Evolutionary conservation across 2,888 invertebrate genomes (phyloP), one percentile per base, ranked within the genome.

Genomic region (Heliconius charithonia): DNA sequence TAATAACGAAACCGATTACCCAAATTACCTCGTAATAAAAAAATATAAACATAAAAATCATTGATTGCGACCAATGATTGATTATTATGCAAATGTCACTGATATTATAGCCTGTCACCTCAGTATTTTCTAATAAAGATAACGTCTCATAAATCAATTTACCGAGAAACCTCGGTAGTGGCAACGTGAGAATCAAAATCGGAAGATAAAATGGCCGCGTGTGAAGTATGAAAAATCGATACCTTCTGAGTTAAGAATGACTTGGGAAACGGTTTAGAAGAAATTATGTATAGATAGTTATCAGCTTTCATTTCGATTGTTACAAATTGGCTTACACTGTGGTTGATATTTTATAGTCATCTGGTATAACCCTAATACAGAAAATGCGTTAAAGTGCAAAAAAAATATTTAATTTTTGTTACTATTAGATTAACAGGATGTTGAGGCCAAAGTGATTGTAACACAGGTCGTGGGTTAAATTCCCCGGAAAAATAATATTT

Each of bases 221-320:
- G 91, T 88, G 89, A 92, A 91, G 87, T 87, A 83, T 87, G 85
- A 86, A 89, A 22, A 89, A 90, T 86, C 88, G 85, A 89, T 89
- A 87, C 85, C 82, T 82, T 83, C 85, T 83, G 84, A 82, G 85
- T 87, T 85, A 83, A 84, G 81, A 85, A 83, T 84, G 84, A 87
- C 59, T 78, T 81, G 83, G 84, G 82, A 82, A 85, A 81, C 83
- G 84, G 85, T 86, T 85, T 78, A 73, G 70, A 70, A 80, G 73
- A 78, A 78, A 80, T 76, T 72, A 63, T 70, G 56, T 62, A 77
- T 25, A 62, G 37, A 59, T 32, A 19, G 59, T 25, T 62, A 62
- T 74, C 37, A 63, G 37, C 73, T 74, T 74, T 74, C 73, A 27
- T 27, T 27, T 63, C 63, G 9, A 74, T 63, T 56, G 71, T 71